Percentiles rank a stretch among this genome's conserved stretches.
These are phyloP conservation scores for Indri indri DNA, from an alignment of 2,113 vertebrate genomes.

Conservation along the genomic window DNA sequence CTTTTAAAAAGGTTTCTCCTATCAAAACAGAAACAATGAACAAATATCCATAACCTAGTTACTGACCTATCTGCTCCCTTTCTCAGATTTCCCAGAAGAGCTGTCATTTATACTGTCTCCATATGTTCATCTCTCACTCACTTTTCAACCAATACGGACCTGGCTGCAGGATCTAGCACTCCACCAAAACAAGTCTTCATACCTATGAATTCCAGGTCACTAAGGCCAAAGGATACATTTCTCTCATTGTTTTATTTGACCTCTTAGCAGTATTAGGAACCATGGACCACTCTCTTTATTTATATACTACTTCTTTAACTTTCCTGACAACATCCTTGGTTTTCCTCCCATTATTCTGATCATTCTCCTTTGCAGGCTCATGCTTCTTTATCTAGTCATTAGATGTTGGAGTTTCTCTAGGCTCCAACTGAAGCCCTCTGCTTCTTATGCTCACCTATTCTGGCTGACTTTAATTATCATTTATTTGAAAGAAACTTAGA, in stretches of 20 bases:
- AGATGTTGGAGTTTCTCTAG: neutral
- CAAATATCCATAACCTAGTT: neutral
- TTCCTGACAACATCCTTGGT: neutral
- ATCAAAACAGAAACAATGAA: constrained; percentile 4
- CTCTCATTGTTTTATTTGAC: neutral
- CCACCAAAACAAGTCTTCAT: neutral
- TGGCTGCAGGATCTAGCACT: neutral
- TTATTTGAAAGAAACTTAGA: neutral
- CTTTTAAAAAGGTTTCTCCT: neutral
- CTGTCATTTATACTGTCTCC: neutral
- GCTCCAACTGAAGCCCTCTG: neutral
- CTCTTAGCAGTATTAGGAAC: neutral
- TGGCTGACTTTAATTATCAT: neutral
- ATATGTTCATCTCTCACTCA: neutral
- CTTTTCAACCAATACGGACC: neutral
- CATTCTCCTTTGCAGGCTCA: neutral
- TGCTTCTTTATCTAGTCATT: neutral
- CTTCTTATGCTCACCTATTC: neutral
- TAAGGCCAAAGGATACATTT: neutral
- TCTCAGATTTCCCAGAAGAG: neutral
- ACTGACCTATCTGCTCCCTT: neutral
- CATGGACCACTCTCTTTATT: neutral
- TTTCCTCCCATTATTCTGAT: neutral
- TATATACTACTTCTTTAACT: neutral
- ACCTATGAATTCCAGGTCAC: neutral